These are phyloP conservation scores for Incurvaria masculella DNA, from an alignment of 2,888 invertebrate species.

Conservation along the genomic window DNA sequence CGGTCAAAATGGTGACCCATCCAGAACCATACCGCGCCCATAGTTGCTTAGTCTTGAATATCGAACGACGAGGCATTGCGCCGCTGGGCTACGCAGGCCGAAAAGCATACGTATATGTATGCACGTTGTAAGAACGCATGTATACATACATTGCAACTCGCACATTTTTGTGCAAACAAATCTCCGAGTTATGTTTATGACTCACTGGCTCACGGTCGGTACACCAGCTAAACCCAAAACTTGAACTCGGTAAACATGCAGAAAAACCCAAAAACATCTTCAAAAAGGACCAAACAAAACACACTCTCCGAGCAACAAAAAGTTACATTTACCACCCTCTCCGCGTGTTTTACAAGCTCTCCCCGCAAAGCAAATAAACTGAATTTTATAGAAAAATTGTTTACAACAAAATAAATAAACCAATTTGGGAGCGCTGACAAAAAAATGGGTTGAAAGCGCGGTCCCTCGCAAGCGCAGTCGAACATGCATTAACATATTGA, in stretches of 20 bases:
- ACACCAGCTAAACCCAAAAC: too few relatives aligned
- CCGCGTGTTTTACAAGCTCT: conserved; percentile 31
- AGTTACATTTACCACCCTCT: conserved; percentile 19
- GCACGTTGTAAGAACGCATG: too few relatives aligned
- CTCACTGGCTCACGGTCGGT: too few relatives aligned
- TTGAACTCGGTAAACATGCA: neutral
- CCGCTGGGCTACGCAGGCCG: too few relatives aligned
- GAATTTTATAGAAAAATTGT: conserved; percentile 38
- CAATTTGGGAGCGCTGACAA: conserved; percentile 37
- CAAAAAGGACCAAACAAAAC: neutral
- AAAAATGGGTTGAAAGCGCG: conserved; percentile 33
- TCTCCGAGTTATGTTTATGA: too few relatives aligned
- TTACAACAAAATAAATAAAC: conserved; percentile 53
- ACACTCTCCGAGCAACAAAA: conserved; percentile 11
- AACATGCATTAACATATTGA: conserved; percentile 50
- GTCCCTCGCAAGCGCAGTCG: conserved; percentile 28
- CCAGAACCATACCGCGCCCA: too few relatives aligned
- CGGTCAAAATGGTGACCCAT: too few relatives aligned
- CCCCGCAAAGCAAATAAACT: conserved; percentile 43
- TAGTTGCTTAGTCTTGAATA: too few relatives aligned
- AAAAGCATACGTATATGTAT: too few relatives aligned
- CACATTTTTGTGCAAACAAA: too few relatives aligned
- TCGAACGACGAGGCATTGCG: too few relatives aligned
- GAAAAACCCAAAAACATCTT: neutral
- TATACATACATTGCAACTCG: too few relatives aligned